Base-by-base conservation (phyloP, 2,113 vertebrate genomes). In the Leptobrachium leishanense region DNA sequence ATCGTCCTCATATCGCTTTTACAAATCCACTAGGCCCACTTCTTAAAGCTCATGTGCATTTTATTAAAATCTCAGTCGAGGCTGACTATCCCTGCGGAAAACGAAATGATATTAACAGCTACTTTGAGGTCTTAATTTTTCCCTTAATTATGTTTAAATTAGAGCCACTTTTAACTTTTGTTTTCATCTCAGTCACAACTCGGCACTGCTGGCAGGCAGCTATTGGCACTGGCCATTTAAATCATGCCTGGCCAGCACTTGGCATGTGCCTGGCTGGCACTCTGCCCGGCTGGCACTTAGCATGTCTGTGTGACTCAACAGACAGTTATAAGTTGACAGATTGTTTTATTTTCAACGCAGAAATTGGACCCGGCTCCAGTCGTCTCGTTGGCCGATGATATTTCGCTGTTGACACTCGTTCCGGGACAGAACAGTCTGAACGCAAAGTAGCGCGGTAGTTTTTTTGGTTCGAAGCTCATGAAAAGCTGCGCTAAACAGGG, bases 261-360 rank as follows among this genome's bases (percentile, higher is more conserved):
- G n/a, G n/a, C 46, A 54, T 4, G 40, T 42, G 67, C 41, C 43
- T 68, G 67, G 41, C 20, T 31, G 20, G 20, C 20, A 15, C 67
- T n/a, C 12, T 68, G 67, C 67, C 41, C 41, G 13, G 4, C 41
- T 68, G 68, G 68, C 43, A 5, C 43, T 70, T 46, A 5, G 12
- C 43, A 50, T 5, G 46, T 71, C 69, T 31, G 46, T 11, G 44
- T 6, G 2, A 7, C 69, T 54, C 11, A 40, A 40, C 69, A 2
- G 69, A 40, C 69, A 39, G 12, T 69, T 65, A n/a, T 2, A 44
- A n/a, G 65, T 11, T 68, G 43, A 69, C 67, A 44, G 68, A 31
- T 20, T 46, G 12, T 20, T 69, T 69, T 15, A 69, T 69, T 40
- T 69, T n/a, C 44, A 15, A 6, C 43, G n/a, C 68, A 46, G 40